Conservation (phyloP, 2,888 invertebrate species). For the Oligia strigilis region DNA sequence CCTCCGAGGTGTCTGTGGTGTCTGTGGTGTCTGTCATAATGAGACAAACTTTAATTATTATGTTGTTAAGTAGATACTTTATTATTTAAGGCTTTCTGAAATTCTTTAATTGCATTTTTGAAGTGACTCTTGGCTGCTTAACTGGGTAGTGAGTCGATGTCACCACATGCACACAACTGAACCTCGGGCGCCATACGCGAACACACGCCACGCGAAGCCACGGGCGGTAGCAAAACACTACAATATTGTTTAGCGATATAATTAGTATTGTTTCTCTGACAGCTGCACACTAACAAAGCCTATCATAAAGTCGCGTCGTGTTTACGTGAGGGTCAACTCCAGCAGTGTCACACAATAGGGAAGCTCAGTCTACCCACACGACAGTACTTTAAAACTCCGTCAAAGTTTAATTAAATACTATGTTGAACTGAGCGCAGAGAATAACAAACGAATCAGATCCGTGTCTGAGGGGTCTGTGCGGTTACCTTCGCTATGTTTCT, state of each 20-base stretch:
- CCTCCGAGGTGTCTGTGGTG: neutral
- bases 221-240: neutral
- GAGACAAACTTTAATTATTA: slow-evolving; percentile 2
- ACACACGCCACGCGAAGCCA: neutral
- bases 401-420: slow-evolving; percentile 62
- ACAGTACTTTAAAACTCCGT: slow-evolving; percentile 52
- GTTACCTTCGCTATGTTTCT: slow-evolving; percentile 21
- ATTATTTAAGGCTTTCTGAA: neutral
- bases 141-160: neutral
- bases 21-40: too few relatives aligned
- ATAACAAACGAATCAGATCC: slow-evolving; percentile 54
- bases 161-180: neutral
- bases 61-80: slow-evolving; percentile 19
- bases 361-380: slow-evolving; percentile 33
- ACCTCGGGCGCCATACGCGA: neutral
- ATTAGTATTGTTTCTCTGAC: slow-evolving; percentile 45
- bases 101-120: neutral
- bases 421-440: slow-evolving; percentile 36
- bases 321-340: slow-evolving; percentile 24
- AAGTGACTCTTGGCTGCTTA: neutral
- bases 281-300: slow-evolving; percentile 46
- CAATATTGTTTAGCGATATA: slow-evolving; percentile 30
- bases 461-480: slow-evolving; percentile 23
- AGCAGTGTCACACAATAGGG: slow-evolving; percentile 38
- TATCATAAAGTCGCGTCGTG: slow-evolving; percentile 32